Evolutionary conservation across 2,888 invertebrate species (phyloP), one percentile per base, ranked within the genome.

Genomic region (Spisula subtruncata): DNA sequence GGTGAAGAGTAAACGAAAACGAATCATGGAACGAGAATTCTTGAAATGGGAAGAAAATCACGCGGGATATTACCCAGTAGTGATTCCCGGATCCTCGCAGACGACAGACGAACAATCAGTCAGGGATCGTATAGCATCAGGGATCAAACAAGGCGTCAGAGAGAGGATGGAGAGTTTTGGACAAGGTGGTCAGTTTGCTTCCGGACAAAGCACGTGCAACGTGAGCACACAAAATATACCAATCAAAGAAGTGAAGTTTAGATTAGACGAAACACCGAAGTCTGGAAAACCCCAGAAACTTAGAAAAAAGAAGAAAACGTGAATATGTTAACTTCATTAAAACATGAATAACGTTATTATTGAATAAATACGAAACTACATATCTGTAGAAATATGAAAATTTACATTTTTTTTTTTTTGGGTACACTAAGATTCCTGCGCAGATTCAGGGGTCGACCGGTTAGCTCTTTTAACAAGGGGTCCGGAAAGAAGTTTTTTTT

Each of bases 21-120:
- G 41, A 29, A 4, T 18, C 8, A 75, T 75, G 75, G 90, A 90
- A 56, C 54, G n/a, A 71, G 75, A 84, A 41, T 90, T 90, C 60
- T 41, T 85, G 81, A 54, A 90, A 86, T 90, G 90, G 90, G 81
- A 86, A 46, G 60, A 84, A 25, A 71, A 83, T 8, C 83, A 84
- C 1, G 85, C 80, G 41, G 81, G 79, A 20, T 87, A 86, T 41
- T 86, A 86, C 6, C 51, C 84, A 16, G 35, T 84, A 32, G 18
- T 18, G 0, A 32, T 51, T 29, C 54, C 20, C 0, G 32, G n/a
- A 0, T 6, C 48, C 2, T 8, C n/a, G 18, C 46, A 66, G 29
- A 20, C 83, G n/a, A 25, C 54, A 4, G 32, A 79, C 51, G 86
- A 86, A 71, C 83, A 88, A 35, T 29, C 46, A 25, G 83, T 88